Evolutionary conservation across 1,140 invertebrate genomes (phyloP).

Genomic region (Drosophila nannoptera): DNA sequence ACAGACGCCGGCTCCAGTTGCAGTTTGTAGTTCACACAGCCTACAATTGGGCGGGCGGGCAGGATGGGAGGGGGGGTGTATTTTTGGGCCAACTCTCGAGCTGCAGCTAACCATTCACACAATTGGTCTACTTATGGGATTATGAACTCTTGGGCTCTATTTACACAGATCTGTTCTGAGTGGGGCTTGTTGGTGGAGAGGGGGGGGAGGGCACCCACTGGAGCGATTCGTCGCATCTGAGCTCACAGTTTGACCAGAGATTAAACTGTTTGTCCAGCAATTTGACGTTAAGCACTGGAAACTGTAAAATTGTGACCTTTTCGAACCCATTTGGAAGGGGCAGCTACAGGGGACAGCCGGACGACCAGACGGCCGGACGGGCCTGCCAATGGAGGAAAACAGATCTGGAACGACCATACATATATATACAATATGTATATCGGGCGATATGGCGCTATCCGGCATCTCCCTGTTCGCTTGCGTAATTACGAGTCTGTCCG

Average conservation of each 20-base stretch:
- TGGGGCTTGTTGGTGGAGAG: too few relatives aligned
- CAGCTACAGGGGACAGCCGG: too few relatives aligned
- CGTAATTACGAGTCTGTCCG: slow-evolving; percentile 41
- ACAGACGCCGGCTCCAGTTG: slow-evolving; percentile 37
- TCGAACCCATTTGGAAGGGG: too few relatives aligned
- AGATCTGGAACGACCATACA: too few relatives aligned
- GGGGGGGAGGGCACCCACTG: background rate
- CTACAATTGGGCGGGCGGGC: slow-evolving; percentile 22
- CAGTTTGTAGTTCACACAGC: slow-evolving; percentile 51
- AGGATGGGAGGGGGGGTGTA: background rate
- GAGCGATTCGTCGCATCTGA: slow-evolving; percentile 14
- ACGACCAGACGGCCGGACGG: too few relatives aligned
- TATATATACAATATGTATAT: too few relatives aligned
- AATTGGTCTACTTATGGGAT: slow-evolving; percentile 63
- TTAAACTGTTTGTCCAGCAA: slow-evolving; percentile 57
- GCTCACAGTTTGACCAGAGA: slow-evolving; percentile 54
- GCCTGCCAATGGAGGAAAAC: too few relatives aligned
- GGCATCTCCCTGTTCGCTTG: slow-evolving; percentile 3
- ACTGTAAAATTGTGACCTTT: background rate
- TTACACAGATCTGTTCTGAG: slow-evolving; percentile 1
- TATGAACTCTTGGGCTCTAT: slow-evolving; percentile 34
- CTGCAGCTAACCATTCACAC: slow-evolving; percentile 41
- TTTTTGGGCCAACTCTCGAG: slow-evolving; percentile 29
- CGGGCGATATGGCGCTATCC: too few relatives aligned
- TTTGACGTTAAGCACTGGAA: slow-evolving; percentile 35